A percentile compares a stretch with the other conserved stretches of the same genome.
phyloP scores from a whole-genome alignment of 92 coral and sea anemone genomes.

The Muricea muricata region DNA sequence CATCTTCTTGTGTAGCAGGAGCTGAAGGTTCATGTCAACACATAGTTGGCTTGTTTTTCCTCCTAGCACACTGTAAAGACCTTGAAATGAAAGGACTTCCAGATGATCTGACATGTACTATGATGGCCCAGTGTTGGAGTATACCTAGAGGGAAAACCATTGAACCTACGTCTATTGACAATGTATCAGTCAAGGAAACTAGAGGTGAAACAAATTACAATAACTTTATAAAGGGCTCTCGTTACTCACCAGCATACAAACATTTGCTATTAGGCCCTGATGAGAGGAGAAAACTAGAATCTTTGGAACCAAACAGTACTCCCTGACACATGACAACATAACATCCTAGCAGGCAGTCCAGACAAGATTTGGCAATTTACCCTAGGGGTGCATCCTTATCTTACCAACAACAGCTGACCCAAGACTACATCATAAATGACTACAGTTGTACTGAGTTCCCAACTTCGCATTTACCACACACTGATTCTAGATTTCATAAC shows the following conservation, averaged over 20 bases:
- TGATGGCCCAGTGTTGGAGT: slow-evolving; percentile 69
- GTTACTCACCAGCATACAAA: slow-evolving; percentile 57
- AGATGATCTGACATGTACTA: slow-evolving; percentile 68
- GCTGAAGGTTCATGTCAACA: slow-evolving; percentile 65
- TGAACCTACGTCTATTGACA: slow-evolving; percentile 16
- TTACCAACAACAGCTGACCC: slow-evolving; percentile 66
- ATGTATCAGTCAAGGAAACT: slow-evolving; percentile 64
- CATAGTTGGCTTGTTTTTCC: slow-evolving; percentile 58
- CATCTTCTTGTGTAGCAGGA: slow-evolving; percentile 72
- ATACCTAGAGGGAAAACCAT: slow-evolving; percentile 63
- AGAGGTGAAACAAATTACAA: slow-evolving; percentile 58
- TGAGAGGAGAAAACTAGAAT: slow-evolving; percentile 27
- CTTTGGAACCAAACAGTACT: slow-evolving; percentile 34
- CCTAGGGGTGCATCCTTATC: slow-evolving; percentile 55
- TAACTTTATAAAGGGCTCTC: slow-evolving; percentile 59
- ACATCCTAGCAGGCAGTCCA: slow-evolving; percentile 22
- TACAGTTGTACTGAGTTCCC: slow-evolving; percentile 41
- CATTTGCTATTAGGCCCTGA: slow-evolving; percentile 46
- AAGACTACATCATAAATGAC: slow-evolving; percentile 70
- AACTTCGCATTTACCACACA: slow-evolving; percentile 42
- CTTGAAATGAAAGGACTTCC: slow-evolving; percentile 63
- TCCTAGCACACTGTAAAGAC: slow-evolving; percentile 60
- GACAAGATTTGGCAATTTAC: slow-evolving; percentile 59
- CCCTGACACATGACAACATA: slow-evolving; percentile 12
- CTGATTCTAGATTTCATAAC: slow-evolving; percentile 32